Percentiles rank a stretch among this genome's conserved stretches.
phyloP scores from a whole-genome alignment of 2,797 vertebrate species.

The Enteromius thamalakanensis region DNA sequence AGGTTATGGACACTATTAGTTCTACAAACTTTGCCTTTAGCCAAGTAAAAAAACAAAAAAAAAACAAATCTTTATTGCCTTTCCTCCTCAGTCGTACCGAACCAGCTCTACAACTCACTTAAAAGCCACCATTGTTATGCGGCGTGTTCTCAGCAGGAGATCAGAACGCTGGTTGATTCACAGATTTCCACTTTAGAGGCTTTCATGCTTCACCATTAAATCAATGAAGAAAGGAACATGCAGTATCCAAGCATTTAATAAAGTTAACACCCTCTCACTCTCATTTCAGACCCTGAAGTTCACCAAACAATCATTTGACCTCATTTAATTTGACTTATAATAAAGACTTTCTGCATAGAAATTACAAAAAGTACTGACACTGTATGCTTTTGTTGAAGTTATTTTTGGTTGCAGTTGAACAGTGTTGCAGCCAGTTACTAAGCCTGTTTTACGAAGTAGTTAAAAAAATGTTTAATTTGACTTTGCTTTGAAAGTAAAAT shows the following conservation, averaged over 20 bases:
- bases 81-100: neutral
- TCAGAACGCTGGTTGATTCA: neutral
- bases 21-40: neutral
- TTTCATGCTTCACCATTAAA: constrained; percentile 11
- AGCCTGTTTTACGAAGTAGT: neutral
- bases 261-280: neutral
- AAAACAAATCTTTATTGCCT: neutral
- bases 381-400: neutral
- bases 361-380: neutral
- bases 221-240: neutral
- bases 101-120: neutral
- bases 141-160: neutral
- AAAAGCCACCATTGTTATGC: neutral
- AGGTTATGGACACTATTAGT: neutral
- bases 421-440: neutral
- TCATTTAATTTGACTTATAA: neutral
- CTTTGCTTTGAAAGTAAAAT: neutral
- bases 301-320: neutral
- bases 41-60: neutral
- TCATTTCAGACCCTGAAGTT: neutral
- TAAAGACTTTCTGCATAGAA: neutral
- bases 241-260: neutral
- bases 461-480: neutral
- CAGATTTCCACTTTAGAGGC: constrained; percentile 21
- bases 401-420: neutral